Conservation (phyloP, 2,113 vertebrate genomes). For the Panthera uncia region DNA sequence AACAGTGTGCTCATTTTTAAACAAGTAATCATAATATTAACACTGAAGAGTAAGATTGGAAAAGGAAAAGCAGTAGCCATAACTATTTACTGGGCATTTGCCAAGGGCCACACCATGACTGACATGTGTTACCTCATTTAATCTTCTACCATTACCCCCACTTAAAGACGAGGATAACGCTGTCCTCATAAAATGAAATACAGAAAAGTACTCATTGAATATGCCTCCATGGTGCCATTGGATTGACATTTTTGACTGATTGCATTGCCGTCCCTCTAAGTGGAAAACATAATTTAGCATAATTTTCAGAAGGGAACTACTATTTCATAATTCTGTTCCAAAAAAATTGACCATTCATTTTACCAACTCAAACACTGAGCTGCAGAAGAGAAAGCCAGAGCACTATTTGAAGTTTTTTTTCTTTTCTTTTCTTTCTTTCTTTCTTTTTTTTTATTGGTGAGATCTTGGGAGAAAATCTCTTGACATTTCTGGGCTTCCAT, state of each 20-base stretch:
- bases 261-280: neutral
- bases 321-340: neutral
- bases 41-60: neutral
- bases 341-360: conserved; percentile 15
- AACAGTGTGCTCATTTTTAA: neutral
- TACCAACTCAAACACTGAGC: neutral
- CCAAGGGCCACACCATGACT: neutral
- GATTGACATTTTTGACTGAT: neutral
- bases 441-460: neutral
- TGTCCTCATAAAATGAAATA: neutral
- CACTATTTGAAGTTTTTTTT: neutral
- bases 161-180: neutral
- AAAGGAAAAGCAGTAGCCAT: neutral
- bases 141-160: neutral
- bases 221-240: neutral
- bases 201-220: neutral
- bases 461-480: neutral
- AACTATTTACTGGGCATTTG: neutral
- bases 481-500: neutral
- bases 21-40: neutral
- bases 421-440: no score
- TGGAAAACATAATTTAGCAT: conserved; percentile 9
- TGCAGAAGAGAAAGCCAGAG: neutral
- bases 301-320: neutral
- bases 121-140: neutral